Conservation (phyloP, 2,797 vertebrate species). For the Danio choprae region DNA sequence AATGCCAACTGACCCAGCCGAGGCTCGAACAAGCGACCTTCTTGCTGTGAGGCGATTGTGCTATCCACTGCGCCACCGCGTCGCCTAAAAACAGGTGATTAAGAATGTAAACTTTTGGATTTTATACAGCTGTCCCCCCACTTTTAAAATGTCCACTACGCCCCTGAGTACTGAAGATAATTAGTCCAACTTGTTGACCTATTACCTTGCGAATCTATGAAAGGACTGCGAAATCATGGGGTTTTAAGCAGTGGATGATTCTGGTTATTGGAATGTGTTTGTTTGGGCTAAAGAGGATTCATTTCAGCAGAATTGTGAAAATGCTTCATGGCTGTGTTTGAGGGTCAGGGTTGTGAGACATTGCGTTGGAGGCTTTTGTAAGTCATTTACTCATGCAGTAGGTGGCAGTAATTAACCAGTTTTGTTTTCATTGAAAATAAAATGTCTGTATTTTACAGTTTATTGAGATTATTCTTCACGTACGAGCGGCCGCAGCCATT, state of each 20-base stretch:
- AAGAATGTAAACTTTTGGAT: too few species aligned
- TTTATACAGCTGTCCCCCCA: too few species aligned
- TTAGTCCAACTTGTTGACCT: neutral
- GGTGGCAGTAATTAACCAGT: conserved; percentile 20
- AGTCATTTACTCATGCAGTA: neutral
- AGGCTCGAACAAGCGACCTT: too few species aligned
- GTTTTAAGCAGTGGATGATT: neutral
- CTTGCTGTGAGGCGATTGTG: too few species aligned
- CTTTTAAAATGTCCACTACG: too few species aligned
- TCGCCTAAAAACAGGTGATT: too few species aligned
- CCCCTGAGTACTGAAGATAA: neutral
- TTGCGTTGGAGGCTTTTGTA: neutral
- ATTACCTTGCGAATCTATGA: neutral
- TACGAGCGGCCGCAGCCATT: too few species aligned
- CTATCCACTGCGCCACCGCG: too few species aligned
- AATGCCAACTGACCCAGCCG: too few species aligned
- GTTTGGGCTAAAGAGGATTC: neutral
- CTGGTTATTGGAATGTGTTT: neutral
- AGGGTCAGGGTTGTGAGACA: neutral
- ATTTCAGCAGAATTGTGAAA: neutral
- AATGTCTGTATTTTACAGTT: too few species aligned
- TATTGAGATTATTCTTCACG: too few species aligned
- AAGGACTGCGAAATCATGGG: neutral
- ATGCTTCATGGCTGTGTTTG: neutral
- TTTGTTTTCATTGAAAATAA: too few species aligned